A percentile compares a stretch with the other conserved stretches of the same genome.
Evolutionary conservation across 2,113 vertebrate genomes (phyloP).

Genomic region (Suricata suricatta): DNA sequence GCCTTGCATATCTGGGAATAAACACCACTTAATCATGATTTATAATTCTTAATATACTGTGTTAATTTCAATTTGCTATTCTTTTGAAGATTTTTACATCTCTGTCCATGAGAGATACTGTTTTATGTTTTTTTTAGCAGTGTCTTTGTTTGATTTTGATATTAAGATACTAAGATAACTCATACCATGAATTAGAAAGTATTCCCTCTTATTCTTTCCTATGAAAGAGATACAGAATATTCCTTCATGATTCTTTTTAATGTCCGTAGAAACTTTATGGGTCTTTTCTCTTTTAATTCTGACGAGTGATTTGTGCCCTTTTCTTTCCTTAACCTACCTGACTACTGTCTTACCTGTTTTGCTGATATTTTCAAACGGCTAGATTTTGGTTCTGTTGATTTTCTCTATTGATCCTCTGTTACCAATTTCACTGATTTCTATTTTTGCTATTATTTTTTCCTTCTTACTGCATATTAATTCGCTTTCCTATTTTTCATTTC

Average conservation of each 20-base stretch:
- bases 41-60: not conserved
- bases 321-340: not conserved
- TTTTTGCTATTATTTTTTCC: not conserved
- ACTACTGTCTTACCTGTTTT: not conserved
- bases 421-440: not conserved
- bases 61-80: not conserved
- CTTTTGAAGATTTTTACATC: not conserved
- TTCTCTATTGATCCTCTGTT: not conserved
- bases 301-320: not conserved
- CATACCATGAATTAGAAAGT: not conserved
- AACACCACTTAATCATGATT: not conserved
- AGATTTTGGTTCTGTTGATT: not conserved
- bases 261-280: not conserved
- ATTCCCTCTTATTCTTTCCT: not conserved
- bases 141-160: not conserved
- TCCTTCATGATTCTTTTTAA: not conserved
- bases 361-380: not conserved
- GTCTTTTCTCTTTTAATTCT: not conserved
- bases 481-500: not conserved
- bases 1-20: not conserved
- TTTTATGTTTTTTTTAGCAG: not conserved
- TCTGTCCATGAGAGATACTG: not conserved
- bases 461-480: not conserved
- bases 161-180: not conserved
- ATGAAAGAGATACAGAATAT: not conserved